A percentile compares a stretch with the other conserved stretches of the same genome.
These are phyloP conservation scores for Camelus dromedarius DNA, from an alignment of 2,113 vertebrate genomes.

Conservation along the genomic window DNA sequence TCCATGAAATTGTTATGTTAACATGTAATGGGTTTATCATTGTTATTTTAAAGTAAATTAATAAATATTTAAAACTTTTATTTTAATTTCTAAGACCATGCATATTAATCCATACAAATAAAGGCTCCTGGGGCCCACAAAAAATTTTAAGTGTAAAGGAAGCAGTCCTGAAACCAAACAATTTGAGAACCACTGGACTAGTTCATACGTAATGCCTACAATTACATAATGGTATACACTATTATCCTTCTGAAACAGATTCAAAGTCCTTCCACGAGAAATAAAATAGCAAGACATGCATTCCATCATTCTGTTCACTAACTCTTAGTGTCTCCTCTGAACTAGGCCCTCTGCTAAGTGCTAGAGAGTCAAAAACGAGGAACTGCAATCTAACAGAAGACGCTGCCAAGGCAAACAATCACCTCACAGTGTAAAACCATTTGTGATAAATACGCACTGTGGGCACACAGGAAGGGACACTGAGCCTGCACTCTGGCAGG, in stretches of 20 bases:
- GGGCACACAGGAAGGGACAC: neutral
- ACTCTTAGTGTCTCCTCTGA: neutral
- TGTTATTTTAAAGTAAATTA: slow-evolving; percentile 43
- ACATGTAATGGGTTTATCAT: neutral
- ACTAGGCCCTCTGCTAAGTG: neutral
- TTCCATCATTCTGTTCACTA: neutral
- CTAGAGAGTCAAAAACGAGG: neutral
- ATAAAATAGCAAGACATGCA: neutral
- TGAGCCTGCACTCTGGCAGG: neutral
- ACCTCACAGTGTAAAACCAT: too few relatives aligned
- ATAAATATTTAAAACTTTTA: neutral
- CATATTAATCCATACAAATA: neutral
- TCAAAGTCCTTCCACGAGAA: neutral
- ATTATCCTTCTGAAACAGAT: neutral
- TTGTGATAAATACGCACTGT: neutral
- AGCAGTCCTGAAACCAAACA: neutral
- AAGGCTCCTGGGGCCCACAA: neutral
- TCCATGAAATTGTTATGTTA: slow-evolving; percentile 40
- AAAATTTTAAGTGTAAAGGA: slow-evolving; percentile 33
- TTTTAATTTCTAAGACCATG: slow-evolving; percentile 42
- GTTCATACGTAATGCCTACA: neutral
- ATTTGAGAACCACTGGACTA: neutral
- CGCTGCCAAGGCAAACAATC: neutral
- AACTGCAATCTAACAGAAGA: neutral
- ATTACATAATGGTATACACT: neutral